Evolutionary conservation across 1,140 invertebrate species (phyloP), one percentile per base, ranked within the genome.

Genomic region (Drosophila murphyi): DNA sequence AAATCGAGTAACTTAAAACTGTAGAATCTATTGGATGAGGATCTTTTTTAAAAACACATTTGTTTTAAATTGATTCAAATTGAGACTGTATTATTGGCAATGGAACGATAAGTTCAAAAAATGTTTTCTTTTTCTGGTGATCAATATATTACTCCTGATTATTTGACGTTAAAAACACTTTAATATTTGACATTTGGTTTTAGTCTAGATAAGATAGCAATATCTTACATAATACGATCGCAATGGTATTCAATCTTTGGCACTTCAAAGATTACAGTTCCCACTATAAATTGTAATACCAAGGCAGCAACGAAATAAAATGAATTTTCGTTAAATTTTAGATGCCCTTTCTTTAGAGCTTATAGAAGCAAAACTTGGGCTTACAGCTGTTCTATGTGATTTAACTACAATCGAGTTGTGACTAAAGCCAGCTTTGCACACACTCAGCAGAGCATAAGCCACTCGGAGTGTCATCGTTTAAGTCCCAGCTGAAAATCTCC

Each of bases 141-240:
- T 41, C 3, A 41, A 41, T 41, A 41, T 41, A 41, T 3, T 41
- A 41, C 5, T 10, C 8, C 3, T 41, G 39, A 41, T n/a, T 10
- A 41, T 41, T n/a, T 41, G 7, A 29, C 29, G 2, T 51, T 0
- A n/a, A 31, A 32, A 29, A 7, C 1, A 12, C 39, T 51, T 51
- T 34, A 34, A 3, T n/a, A 32, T 5, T 51, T 51, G 29, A 51
- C 39, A 41, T 3, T 31, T 5, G 4, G 29, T 41, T 29, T 31
- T n/a, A 37, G 2, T 10, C 28, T 2, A 31, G 55, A 57, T 57
- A 31, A 57, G 55, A 57, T 57, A 56, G 3, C 37, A 3, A 31
- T 41, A 6, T 29, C 5, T 4, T 5, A 39, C 5, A 39, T 28
- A 41, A 29, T 28, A 29, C 39, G 0, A 29, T 8, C 0, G 6